These are phyloP conservation scores for Lutjanus argentimaculatus DNA, from an alignment of 2,797 vertebrate species.

Conservation along the genomic window DNA sequence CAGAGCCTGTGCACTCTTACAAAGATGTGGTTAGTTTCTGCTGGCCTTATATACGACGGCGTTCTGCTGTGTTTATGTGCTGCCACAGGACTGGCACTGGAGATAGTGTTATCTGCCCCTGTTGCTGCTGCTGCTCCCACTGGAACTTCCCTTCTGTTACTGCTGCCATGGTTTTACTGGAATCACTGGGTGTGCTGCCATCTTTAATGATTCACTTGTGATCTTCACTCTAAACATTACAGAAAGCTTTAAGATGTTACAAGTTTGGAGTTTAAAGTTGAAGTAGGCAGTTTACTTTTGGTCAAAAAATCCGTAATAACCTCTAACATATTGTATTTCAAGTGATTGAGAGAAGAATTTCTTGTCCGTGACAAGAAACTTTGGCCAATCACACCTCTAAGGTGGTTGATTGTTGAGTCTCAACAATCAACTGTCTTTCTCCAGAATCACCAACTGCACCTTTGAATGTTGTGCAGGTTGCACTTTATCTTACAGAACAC, in stretches of 20 bases:
- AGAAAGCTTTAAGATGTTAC: neutral
- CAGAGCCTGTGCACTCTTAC: neutral
- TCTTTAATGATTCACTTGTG: conserved; percentile 28
- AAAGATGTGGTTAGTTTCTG: conserved; percentile 11
- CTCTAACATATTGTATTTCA: no score
- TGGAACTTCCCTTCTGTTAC: conserved; percentile 22
- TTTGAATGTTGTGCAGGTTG: no score
- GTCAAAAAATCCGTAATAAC: no score
- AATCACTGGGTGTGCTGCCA: conserved; percentile 16
- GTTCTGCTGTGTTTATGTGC: conserved; percentile 42
- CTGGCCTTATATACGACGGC: neutral
- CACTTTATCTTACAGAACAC: no score
- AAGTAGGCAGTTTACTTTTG: no score
- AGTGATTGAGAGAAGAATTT: no score
- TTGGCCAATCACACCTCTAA: no score
- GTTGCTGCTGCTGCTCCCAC: conserved; percentile 43
- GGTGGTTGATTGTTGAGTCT: no score
- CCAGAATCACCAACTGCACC: no score
- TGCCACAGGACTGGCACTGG: conserved; percentile 46
- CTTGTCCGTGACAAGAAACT: no score
- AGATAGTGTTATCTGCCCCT: conserved; percentile 65
- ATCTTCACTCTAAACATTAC: conserved; percentile 5
- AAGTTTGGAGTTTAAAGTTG: neutral
- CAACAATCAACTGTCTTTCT: no score
- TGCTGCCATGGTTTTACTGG: conserved; percentile 31